phyloP scores from a whole-genome alignment of 1,140 invertebrate genomes.

The Lasaia peninsularis region DNA sequence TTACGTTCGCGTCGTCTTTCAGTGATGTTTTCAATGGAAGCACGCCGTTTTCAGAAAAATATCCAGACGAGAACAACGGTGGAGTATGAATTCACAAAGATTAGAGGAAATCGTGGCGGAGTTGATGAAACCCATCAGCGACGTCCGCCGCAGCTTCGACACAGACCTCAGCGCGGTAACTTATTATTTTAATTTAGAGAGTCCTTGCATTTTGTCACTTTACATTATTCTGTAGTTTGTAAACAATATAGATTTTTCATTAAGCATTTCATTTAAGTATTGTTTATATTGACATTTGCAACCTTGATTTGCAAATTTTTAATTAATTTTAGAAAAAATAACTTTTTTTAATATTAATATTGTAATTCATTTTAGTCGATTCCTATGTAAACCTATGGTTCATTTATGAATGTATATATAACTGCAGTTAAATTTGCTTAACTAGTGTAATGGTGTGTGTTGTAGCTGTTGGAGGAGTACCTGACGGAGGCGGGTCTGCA shows the following conservation, averaged over 20 bases:
- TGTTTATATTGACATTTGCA: background rate
- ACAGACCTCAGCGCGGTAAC: conserved; percentile 66
- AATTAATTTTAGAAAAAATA: background rate
- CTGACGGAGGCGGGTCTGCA: conserved; percentile 69
- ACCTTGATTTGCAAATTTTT: background rate
- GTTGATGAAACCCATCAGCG: conserved; percentile 70
- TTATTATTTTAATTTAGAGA: conserved; percentile 1
- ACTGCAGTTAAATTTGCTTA: background rate
- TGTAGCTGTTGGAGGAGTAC: conserved; percentile 70
- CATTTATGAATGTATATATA: too few relatives aligned
- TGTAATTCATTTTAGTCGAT: too few relatives aligned
- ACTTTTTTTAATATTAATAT: background rate
- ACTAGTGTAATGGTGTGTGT: background rate
- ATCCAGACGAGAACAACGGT: conserved; percentile 56
- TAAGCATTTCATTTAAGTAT: background rate
- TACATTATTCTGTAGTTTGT: background rate
- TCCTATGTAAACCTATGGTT: too few relatives aligned
- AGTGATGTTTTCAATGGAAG: conserved; percentile 63
- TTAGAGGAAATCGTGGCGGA: conserved; percentile 69
- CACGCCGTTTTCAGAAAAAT: conserved; percentile 56
- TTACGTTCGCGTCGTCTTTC: conserved; percentile 43
- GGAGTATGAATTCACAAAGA: conserved; percentile 71
- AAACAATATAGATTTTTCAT: background rate
- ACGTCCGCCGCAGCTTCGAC: conserved; percentile 66
- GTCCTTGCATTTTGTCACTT: background rate